phyloP scores from a whole-genome alignment of 2,888 invertebrate genomes.

The Platerodrilus igneus region DNA sequence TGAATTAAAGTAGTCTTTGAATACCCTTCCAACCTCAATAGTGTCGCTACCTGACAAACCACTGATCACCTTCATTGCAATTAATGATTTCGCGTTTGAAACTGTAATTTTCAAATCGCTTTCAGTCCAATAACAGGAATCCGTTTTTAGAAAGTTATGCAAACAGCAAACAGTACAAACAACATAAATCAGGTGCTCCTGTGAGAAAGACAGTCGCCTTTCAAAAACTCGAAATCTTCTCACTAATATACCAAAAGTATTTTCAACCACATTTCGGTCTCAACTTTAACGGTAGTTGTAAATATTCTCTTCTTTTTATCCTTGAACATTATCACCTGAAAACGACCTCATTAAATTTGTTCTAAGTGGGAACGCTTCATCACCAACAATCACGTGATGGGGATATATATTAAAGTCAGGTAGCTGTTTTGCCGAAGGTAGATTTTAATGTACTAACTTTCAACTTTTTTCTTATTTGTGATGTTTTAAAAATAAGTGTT shows the following conservation, averaged over 20 bases:
- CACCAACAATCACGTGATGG: conserved; percentile 8
- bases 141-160: conserved; percentile 12
- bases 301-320: conserved; percentile 3
- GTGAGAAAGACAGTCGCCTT: conserved; percentile 1
- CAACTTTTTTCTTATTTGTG: conserved; percentile 7
- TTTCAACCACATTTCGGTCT: conserved; percentile 3
- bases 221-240: conserved; percentile 8
- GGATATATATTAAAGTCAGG: conserved; percentile 5
- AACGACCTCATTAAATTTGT: conserved; percentile 11
- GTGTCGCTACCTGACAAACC: conserved; percentile 4
- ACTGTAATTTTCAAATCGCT: conserved; percentile 2
- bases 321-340: conserved; percentile 5
- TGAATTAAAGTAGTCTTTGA: conserved; percentile 8
- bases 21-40: conserved; percentile 7
- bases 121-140: conserved; percentile 7
- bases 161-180: conserved; percentile 4
- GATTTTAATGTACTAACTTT: conserved; percentile 2
- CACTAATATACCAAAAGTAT: conserved; percentile 8
- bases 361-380: conserved; percentile 9
- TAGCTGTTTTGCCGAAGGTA: conserved; percentile 6
- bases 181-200: conserved; percentile 6
- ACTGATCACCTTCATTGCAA: conserved; percentile 2
- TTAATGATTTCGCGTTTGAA: background rate
- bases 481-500: conserved; percentile 3
- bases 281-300: conserved; percentile 6